Evolutionary conservation across 2,113 vertebrate species (phyloP).

Genomic region (Odocoileus virginianus): DNA sequence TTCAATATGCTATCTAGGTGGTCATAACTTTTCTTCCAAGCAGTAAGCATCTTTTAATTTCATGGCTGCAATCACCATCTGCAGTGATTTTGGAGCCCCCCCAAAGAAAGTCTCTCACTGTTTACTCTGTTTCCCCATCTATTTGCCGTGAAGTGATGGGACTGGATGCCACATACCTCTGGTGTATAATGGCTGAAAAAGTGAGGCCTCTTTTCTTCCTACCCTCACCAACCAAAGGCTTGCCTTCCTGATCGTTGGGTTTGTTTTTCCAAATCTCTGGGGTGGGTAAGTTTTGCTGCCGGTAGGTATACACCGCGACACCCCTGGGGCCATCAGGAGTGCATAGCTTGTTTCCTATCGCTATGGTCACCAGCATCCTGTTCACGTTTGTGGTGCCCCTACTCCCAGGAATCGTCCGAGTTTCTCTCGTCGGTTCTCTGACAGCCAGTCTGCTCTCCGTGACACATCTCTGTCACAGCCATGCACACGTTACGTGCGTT

Average conservation of each 20-base stretch:
- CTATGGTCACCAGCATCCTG: background rate
- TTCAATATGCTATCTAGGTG: background rate
- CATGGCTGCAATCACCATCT: background rate
- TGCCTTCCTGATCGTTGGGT: background rate
- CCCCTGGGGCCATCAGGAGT: accelerated
- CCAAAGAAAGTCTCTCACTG: background rate
- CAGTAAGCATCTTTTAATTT: background rate
- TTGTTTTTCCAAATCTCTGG: background rate
- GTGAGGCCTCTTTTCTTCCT: background rate
- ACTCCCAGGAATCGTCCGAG: background rate
- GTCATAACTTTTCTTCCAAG: background rate
- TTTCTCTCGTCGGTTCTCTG: background rate
- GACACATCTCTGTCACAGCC: background rate
- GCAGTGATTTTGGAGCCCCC: background rate
- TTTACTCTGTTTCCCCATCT: background rate
- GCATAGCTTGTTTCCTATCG: background rate
- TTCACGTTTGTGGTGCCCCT: accelerated
- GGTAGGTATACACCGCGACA: accelerated
- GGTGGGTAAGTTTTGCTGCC: accelerated
- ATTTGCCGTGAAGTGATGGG: background rate
- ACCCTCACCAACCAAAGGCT: background rate
- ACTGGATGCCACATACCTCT: background rate
- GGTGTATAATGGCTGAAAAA: background rate
- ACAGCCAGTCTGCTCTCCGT: background rate
- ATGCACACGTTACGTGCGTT: background rate